These are phyloP conservation scores for Drosophila hamatofila DNA, from an alignment of 2,888 invertebrate species.

Conservation along the genomic window DNA sequence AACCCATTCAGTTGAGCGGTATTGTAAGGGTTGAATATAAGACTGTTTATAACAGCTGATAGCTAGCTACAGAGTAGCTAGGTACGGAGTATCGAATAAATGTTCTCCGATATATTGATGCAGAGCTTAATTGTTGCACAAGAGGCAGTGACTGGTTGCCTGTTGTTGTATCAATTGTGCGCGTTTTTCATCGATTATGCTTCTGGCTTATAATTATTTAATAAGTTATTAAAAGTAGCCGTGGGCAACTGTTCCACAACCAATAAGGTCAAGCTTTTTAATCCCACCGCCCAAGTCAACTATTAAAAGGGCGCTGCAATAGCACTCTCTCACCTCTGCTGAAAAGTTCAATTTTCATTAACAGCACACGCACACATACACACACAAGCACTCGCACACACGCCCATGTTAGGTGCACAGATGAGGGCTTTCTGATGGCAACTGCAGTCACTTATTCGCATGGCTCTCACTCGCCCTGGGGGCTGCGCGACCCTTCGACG, in stretches of 20 bases:
- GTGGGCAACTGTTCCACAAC: conserved; percentile 23
- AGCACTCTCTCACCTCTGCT: conserved; percentile 8
- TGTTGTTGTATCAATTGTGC: conserved; percentile 46
- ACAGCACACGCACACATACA: conserved; percentile 5
- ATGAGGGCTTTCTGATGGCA: conserved; percentile 16
- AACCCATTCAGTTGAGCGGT: not conserved
- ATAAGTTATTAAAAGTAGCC: conserved; percentile 64
- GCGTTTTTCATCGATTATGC: conserved; percentile 41
- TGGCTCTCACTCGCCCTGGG: conserved; percentile 28
- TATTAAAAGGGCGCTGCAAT: conserved; percentile 10
- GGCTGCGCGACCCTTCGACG: conserved; percentile 13
- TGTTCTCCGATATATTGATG: not conserved
- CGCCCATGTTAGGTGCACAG: not conserved
- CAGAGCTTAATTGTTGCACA: conserved; percentile 37
- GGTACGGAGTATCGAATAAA: not conserved
- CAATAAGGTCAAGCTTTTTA: conserved; percentile 13
- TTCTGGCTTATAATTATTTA: conserved; percentile 66
- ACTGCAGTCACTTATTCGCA: conserved; percentile 45
- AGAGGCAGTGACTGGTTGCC: conserved; percentile 16
- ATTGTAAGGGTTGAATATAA: not conserved
- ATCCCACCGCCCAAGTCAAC: conserved; percentile 2
- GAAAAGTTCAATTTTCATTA: conserved; percentile 34
- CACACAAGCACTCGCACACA: not conserved
- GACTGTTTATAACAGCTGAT: not conserved
- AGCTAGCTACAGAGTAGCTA: not conserved